Conservation (phyloP, 2,797 vertebrate species). For the Syncerus caffer region DNA sequence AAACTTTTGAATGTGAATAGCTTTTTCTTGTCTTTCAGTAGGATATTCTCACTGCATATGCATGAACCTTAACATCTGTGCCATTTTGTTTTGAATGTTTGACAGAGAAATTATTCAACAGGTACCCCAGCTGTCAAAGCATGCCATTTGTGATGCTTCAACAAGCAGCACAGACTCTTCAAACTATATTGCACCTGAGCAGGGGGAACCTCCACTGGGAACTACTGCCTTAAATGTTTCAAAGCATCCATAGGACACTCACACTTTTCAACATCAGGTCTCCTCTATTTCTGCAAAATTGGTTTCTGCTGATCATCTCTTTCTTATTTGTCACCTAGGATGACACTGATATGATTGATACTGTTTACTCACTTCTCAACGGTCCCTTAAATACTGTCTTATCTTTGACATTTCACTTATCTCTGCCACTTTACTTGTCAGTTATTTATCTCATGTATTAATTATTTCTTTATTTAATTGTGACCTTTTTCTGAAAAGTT, state of each 20-base stretch:
- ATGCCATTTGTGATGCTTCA: constrained; percentile 16
- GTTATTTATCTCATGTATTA: constrained; percentile 1
- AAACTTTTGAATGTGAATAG: background rate
- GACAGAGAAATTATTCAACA: constrained; percentile 62
- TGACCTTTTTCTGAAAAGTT: background rate
- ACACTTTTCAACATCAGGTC: constrained; percentile 21
- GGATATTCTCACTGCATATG: background rate
- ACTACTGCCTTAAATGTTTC: constrained; percentile 4
- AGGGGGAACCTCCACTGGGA: constrained; percentile 36
- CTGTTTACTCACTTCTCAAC: background rate
- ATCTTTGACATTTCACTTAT: constrained; percentile 35
- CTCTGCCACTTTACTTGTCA: background rate
- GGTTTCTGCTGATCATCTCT: constrained; percentile 36
- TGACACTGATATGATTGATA: constrained; percentile 30
- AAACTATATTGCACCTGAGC: constrained; percentile 30
- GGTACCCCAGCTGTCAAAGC: constrained; percentile 48
- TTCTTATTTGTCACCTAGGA: background rate
- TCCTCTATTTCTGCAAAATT: background rate
- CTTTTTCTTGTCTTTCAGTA: background rate
- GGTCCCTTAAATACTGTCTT: constrained; percentile 33
- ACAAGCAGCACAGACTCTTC: constrained; percentile 30
- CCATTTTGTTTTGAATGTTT: constrained; percentile 48
- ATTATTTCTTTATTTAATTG: constrained; percentile 46
- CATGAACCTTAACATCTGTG: constrained; percentile 50
- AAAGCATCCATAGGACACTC: background rate